Evolutionary conservation across 2,113 vertebrate species (phyloP).

Genomic region (Speoplatyrhinus poulsoni): DNA sequence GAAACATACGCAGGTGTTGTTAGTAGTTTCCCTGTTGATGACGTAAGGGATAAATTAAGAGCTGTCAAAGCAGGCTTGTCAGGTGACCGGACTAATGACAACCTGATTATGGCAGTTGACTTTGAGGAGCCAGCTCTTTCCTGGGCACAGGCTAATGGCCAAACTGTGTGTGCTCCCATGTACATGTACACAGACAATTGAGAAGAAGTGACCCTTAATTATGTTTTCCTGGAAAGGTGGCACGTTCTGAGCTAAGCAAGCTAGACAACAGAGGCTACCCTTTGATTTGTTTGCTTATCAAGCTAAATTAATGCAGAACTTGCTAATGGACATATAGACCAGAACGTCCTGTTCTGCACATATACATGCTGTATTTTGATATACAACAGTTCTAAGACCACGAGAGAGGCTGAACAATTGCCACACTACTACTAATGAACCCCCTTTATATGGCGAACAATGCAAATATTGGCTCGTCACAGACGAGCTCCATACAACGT

Average conservation of each 20-base stretch:
- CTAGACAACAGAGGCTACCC: background rate
- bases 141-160: slow-evolving; percentile 49
- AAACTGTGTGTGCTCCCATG: slow-evolving; percentile 55
- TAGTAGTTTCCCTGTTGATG: too few relatives aligned
- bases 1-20: too few relatives aligned
- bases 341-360: background rate
- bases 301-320: slow-evolving; percentile 34
- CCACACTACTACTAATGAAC: too few relatives aligned
- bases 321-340: slow-evolving; percentile 16
- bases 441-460: too few relatives aligned
- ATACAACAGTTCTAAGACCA: too few relatives aligned
- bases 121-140: slow-evolving; percentile 21
- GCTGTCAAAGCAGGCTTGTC: background rate
- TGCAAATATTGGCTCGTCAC: background rate
- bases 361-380: background rate
- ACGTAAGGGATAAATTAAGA: background rate
- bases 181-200: slow-evolving; percentile 54
- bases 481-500: slow-evolving; percentile 13
- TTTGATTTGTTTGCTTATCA: slow-evolving; percentile 48
- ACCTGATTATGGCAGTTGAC: slow-evolving; percentile 43
- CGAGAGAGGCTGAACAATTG: too few relatives aligned
- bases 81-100: slow-evolving; percentile 28
- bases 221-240: slow-evolving; percentile 63
- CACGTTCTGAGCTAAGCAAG: slow-evolving; percentile 31
- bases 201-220: slow-evolving; percentile 63